Evolutionary conservation across 2,113 vertebrate genomes (phyloP), one percentile per base, ranked within the genome.

Genomic region (Silurus meridionalis): DNA sequence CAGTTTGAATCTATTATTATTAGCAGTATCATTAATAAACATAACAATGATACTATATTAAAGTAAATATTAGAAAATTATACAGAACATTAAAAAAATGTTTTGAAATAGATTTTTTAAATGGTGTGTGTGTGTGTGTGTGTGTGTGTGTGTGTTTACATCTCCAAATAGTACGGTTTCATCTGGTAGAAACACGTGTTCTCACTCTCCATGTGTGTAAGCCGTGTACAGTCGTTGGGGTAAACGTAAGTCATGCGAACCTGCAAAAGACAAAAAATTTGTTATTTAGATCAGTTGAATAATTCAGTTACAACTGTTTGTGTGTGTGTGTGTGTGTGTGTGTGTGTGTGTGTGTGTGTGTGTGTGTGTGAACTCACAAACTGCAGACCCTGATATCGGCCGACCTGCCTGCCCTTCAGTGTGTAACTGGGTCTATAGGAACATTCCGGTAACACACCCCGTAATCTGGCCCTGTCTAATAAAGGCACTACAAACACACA

Each of bases 141-240:
- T 57, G 75, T 17, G 53, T 55, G 52, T 78, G 69, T 75, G 19
- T 53, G 13, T 58, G n/a, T 58, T 57, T 85, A 99, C 98, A 93
- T 95, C 83, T 96, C 92, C 52, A 95, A 89, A 89, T 95, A 95
- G 84, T 92, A 93, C 0, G 93, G 83, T n/a, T 90, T 96, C 86
- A 95, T 78, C 11, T 93, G 94, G 91, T 99, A 99, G 92, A 98
- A 97, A 90, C 98, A 99, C 82, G 94, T 97, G 90, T 96, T 96
- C 13, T 95, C 94, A 14, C 91, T 93, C 88, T 99, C 97, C 97
- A 99, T 98, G 93, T 99, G 97, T 75, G 96, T 97, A 85, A 99
- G 95, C 8, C 97, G 95, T 21, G 96, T 99, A 87, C 96, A 97
- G 92, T 99, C 98, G 66, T 98, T 98, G 2, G 98, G 98, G 86